These are phyloP conservation scores for Vireo griseus DNA, from an alignment of 2,797 vertebrate species.

Conservation along the genomic window DNA sequence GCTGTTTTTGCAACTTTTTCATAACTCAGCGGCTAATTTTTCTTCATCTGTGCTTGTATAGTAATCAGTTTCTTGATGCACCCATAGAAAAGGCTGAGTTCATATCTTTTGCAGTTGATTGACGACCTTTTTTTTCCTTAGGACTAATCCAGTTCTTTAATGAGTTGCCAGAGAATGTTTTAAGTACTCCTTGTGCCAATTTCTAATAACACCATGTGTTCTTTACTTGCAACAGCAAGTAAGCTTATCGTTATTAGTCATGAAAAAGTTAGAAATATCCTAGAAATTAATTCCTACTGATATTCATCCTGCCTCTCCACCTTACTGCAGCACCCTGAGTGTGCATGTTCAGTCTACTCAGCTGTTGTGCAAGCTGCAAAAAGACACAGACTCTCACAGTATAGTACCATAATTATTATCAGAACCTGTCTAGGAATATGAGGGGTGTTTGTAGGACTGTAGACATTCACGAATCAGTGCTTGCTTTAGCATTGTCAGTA, in stretches of 20 bases:
- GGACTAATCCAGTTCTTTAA: constrained; percentile 38
- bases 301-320: neutral
- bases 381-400: neutral
- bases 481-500: neutral
- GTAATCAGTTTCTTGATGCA: neutral
- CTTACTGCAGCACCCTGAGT: neutral
- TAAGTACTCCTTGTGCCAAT: constrained; percentile 22
- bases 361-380: neutral
- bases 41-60: neutral
- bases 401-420: neutral
- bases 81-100: neutral
- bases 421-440: neutral
- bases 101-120: neutral
- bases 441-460: neutral
- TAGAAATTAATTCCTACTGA: constrained; percentile 43
- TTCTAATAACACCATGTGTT: constrained; percentile 30
- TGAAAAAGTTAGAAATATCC: constrained; percentile 24
- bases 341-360: neutral
- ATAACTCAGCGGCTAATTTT: neutral
- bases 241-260: constrained; percentile 44
- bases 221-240: constrained; percentile 52
- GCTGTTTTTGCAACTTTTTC: neutral
- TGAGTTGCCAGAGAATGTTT: constrained; percentile 47
- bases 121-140: neutral
- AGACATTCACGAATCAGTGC: neutral